phyloP scores from a whole-genome alignment of 2,797 vertebrate species.

The Poliocrania exsul region DNA sequence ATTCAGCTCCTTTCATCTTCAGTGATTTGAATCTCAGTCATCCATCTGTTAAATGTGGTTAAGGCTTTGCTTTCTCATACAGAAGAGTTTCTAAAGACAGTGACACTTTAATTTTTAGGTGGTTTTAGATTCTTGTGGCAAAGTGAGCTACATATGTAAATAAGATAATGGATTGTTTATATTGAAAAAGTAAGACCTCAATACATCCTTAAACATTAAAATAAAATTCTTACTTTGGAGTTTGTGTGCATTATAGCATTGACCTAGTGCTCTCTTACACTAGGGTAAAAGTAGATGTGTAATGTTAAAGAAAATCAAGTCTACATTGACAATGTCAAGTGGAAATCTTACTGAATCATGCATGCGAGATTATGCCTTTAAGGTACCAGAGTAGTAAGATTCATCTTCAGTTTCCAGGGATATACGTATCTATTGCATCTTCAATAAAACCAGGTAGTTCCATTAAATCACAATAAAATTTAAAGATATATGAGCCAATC shows the following conservation, averaged over 20 bases:
- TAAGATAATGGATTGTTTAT: not conserved
- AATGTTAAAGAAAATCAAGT: not conserved
- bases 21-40: not conserved
- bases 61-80: not conserved
- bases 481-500: not conserved
- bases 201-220: not conserved
- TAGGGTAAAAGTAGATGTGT: not conserved
- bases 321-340: not conserved
- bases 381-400: not conserved
- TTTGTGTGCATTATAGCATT: not conserved
- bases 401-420: not conserved
- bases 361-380: not conserved
- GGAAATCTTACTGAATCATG: not conserved
- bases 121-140: not conserved
- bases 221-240: not conserved
- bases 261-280: not conserved
- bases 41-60: not conserved
- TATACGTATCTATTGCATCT: accelerated
- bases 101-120: not conserved
- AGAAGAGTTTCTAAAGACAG: not conserved
- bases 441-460: not conserved
- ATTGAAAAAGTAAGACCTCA: not conserved
- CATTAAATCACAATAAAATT: not conserved
- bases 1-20: not conserved
- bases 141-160: not conserved